Base-by-base conservation (phyloP, 2,888 invertebrate genomes). In the Hypsopygia costalis region DNA sequence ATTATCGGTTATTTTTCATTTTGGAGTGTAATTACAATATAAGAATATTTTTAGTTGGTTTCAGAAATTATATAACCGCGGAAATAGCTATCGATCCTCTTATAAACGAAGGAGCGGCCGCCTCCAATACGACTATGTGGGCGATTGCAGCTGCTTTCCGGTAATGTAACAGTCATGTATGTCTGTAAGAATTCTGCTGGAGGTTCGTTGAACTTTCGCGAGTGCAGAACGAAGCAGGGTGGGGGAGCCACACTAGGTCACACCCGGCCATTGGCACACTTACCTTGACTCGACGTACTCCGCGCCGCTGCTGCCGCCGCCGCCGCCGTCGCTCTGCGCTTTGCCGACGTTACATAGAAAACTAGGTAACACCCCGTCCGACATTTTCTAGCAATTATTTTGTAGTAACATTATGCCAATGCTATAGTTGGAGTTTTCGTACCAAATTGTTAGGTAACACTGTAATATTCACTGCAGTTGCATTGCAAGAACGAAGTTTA, bases 161-260 rank as follows among this genome's bases (percentile, higher is more conserved):
- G 81, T 86, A 88, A 85, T 86, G 87, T 86, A 86, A 88, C 85
- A 81, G 75, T 78, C 79, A 77, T 70, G 66, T 79, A 76, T 77
- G 82, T 69, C 74, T 81, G 82, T 79, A 86, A 87, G 86, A 87
- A 82, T 82, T 86, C 82, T 85, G 80, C 78, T 74, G 56, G 55
- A 71, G 68, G 87, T 86, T 87, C 86, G 71, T 77, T 85, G 87
- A 87, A 86, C 87, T 83, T 82, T 81, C 69, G 80, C 81, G 81
- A 86, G 81, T 87, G 85, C 87, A 86, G 83, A 86, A 80, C 82
- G 74, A 71, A 75, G 69, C 62, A 73, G 73, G 74, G 81, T 69
- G 81, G 83, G 82, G 83, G 81, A 75, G 69, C 77, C 64, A 69
- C 81, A 88, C 77, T 88, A 77, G 88, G 88, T 88, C 88, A 86